Evolutionary conservation across 2,888 invertebrate species (phyloP), one percentile per base, ranked within the genome.

Genomic region (Caenorhabditis sp.): DNA sequence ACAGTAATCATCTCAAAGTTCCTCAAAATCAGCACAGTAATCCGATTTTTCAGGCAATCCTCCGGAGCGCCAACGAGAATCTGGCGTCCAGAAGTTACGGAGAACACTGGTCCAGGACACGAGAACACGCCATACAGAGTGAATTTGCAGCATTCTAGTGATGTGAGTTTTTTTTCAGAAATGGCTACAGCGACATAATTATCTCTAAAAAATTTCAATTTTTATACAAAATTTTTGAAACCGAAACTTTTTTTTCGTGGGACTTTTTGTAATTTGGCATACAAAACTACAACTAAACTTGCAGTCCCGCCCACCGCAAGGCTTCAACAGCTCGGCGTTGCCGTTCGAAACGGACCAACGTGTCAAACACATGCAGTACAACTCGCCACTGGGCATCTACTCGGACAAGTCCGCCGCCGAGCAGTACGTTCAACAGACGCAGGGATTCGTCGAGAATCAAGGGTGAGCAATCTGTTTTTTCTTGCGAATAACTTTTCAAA

Each of bases 371-470:
- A 82, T 86, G 38, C 87, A 87, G 44, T 87, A 87, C 80, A 87
- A 87, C 68, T 81, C 83, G 2, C 87, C 87, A 5, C 68, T 87
- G 70, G 86, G 86, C 0, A 81, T 90, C 38, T 90, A 90, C 77
- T 90, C 89, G 24, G 79, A 82, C n/a, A 80, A 86, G 22, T 86
- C 84, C 56, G 87, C 88, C 22, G 90, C 89, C n/a, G 91, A 91
- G 64, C 89, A 89, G 70, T 91, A 91, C 80, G 79, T 87, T 24
- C 87, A 88, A 75, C 89, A 90, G 77, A 91, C 90, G 14, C 85
- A 87, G 12, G 90, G 90, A 56, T 73, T 87, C 24, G 88, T 89
- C n/a, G 87, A 89, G 35, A 85, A 87, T 44, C 86, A 87, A 79
- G 85, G 77, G 85, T 80, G 8, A 74, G 85, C 22, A 6, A 80